Base-by-base conservation (phyloP, 2,797 vertebrate species). In the Lithobates sylvaticus region DNA sequence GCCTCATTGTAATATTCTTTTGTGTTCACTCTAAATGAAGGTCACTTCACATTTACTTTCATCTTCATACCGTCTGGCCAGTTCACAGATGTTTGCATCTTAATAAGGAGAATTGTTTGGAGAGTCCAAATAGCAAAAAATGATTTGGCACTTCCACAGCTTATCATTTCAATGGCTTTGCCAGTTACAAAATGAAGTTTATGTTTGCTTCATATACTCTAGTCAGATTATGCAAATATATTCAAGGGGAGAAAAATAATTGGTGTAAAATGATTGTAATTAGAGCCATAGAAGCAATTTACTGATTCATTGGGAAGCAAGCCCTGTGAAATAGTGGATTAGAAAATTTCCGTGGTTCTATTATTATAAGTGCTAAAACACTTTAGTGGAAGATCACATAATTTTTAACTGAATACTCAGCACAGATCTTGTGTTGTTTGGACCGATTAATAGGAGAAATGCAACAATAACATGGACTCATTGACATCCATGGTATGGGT, bases 231-330 rank as follows among this genome's bases (percentile, higher is more conserved):
- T 91, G 88, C 88, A 93, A 92, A 92, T 91, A 69, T 93, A 92
- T 92, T 81, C 85, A 88, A 90, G 82, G 90, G 88, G 58, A 83
- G 89, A 91, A 91, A 54, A 93, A 94, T 92, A 94, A 93, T 91
- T 91, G 88, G 78, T 92, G 76, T 89, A 91, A 93, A 94, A 93
- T 93, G 92, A 91, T 91, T 89, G 84, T 91, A 92, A 94, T 94
- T 93, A 93, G 89, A 91, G 78, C 90, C 91, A 93, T 90, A 88
- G 89, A 91, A 93, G 92, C 89, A 44, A 91, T 91, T 92, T 91
- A 82, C 81, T 89, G 85, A 82, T 91, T 75, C 79, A 78, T 89
- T 92, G 91, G 84, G 88, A 91, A 79, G 9, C 47, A 89, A 83
- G 67, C 79, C 83, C 47, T 91, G 5, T 77, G 67, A 78, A 83